Percentiles rank a stretch among this genome's conserved stretches.
Evolutionary conservation across 2,797 vertebrate species (phyloP).

Genomic region (Pelodytes ibericus): DNA sequence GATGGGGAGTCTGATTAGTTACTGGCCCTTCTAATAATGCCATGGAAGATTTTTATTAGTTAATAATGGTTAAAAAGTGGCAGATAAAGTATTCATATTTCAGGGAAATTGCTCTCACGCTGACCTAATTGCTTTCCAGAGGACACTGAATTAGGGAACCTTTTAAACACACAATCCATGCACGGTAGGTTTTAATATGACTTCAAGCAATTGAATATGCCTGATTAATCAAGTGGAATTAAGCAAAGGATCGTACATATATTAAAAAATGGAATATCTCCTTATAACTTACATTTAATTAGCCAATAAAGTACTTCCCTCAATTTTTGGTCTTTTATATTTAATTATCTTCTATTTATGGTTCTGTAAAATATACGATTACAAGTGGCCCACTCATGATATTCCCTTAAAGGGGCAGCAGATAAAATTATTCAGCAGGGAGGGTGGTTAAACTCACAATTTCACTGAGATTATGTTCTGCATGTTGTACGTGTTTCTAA

Average conservation of each 20-base stretch:
- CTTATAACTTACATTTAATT: constrained; percentile 47
- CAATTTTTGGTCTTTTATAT: constrained; percentile 34
- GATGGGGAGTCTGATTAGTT: constrained; percentile 47
- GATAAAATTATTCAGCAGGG: not conserved
- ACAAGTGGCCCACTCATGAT: not conserved
- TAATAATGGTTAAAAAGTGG: constrained; percentile 53
- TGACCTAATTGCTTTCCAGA: constrained; percentile 55
- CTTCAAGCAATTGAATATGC: constrained; percentile 42
- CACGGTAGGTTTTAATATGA: constrained; percentile 30
- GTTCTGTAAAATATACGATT: not conserved
- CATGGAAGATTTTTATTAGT: constrained; percentile 38
- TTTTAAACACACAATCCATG: constrained; percentile 38
- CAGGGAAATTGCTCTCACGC: constrained; percentile 50
- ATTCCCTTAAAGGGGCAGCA: not conserved
- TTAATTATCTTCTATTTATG: constrained; percentile 5
- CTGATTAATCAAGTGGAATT: constrained; percentile 52
- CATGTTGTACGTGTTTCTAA: too few species aligned
- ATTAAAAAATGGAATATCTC: constrained; percentile 34
- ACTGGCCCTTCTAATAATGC: constrained; percentile 44
- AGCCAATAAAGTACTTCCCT: constrained; percentile 29
- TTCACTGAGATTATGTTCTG: too few species aligned
- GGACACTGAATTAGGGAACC: constrained; percentile 53
- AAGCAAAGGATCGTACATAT: constrained; percentile 43
- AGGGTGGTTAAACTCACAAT: too few species aligned
- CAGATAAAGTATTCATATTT: constrained; percentile 55